Base-by-base conservation (phyloP, 2,113 vertebrate species). In the Ancistrus triradiatus region DNA sequence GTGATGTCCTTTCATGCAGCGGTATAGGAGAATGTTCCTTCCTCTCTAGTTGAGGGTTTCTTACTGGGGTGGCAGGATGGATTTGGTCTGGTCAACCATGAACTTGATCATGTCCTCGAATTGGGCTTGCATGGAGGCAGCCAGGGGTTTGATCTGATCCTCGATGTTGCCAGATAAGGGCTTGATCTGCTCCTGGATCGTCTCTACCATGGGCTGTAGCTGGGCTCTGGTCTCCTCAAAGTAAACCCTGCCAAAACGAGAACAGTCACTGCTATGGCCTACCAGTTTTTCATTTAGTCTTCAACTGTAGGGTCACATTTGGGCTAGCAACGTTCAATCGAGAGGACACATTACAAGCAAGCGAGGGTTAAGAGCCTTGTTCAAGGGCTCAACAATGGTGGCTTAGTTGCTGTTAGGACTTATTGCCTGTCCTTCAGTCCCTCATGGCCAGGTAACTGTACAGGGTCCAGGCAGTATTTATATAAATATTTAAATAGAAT, bases 121-220 rank as follows among this genome's bases (percentile, higher is more conserved):
- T 43, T 73, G 73, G 21, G 59, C 31, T 56, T 79, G 69, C 19
- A 79, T 22, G 27, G 66, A 8, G 58, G 70, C 64, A 0, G 68
- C 31, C 46, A 81, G 74, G 33, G 80, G 70, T 24, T 72, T 59
- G 43, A 85, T 24, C 50, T 82, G 77, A 15, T 68, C 25, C 37
- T 63, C 69, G 62, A 86, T 17, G 21, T 68, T 68, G 10, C 73
- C 73, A 0, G 75, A 66, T 52, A 84, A 46, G 7, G 80, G 79
- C 56, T 64, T 75, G 21, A 84, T 47, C 37, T 81, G 80, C 53
- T 78, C 77, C 56, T 80, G 79, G 65, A 86, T 66, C 63, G 74
- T 84, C 17, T 81, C 69, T 3, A 79, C 59, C 79, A 86, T 67
- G 14, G 77, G 77, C 79, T 74, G 77, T 63, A 86, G 25, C 67